Percentiles rank a stretch among this genome's conserved stretches.
These are phyloP conservation scores for Sebastolobus altivelis DNA, from an alignment of 2,797 vertebrate genomes.

Conservation along the genomic window DNA sequence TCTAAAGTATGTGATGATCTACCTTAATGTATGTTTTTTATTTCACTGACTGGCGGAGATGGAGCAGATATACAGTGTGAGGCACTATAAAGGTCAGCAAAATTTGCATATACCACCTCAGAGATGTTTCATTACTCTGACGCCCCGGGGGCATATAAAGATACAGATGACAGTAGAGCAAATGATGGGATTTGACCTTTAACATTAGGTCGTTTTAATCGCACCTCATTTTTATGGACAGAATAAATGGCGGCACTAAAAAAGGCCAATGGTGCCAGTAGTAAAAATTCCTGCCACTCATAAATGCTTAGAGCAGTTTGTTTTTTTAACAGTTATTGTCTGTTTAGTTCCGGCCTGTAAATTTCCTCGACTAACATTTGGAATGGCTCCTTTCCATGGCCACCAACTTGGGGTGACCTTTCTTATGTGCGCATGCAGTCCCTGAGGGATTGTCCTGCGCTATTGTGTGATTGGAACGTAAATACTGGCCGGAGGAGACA, in stretches of 20 bases:
- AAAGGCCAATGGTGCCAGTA: slow-evolving; percentile 3
- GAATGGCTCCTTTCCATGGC: slow-evolving; percentile 26
- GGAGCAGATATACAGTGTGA: slow-evolving; percentile 7
- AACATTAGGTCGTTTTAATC: slow-evolving; percentile 55
- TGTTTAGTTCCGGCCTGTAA: slow-evolving; percentile 51
- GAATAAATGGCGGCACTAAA: slow-evolving; percentile 42
- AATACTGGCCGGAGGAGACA: slow-evolving; percentile 45
- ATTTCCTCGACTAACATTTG: slow-evolving; percentile 46
- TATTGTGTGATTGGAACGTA: slow-evolving; percentile 60
- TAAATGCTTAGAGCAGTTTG: slow-evolving; percentile 43
- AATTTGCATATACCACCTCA: slow-evolving; percentile 48
- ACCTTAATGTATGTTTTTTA: slow-evolving; percentile 1
- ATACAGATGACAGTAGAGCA: slow-evolving; percentile 18
- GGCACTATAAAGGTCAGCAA: slow-evolving; percentile 45
- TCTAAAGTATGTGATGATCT: neutral
- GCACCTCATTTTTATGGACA: slow-evolving; percentile 32
- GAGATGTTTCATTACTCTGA: slow-evolving; percentile 50
- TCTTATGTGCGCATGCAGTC: slow-evolving; percentile 25
- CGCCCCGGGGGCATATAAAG: slow-evolving; percentile 27
- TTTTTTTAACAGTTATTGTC: slow-evolving; percentile 40
- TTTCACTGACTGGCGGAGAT: slow-evolving; percentile 3
- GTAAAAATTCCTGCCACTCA: slow-evolving; percentile 47
- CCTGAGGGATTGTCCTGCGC: slow-evolving; percentile 20
- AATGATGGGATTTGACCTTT: slow-evolving; percentile 64
- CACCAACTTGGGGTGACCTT: slow-evolving; percentile 60